Conservation (phyloP, 1,140 invertebrate species). For the Microplitis mediator region DNA sequence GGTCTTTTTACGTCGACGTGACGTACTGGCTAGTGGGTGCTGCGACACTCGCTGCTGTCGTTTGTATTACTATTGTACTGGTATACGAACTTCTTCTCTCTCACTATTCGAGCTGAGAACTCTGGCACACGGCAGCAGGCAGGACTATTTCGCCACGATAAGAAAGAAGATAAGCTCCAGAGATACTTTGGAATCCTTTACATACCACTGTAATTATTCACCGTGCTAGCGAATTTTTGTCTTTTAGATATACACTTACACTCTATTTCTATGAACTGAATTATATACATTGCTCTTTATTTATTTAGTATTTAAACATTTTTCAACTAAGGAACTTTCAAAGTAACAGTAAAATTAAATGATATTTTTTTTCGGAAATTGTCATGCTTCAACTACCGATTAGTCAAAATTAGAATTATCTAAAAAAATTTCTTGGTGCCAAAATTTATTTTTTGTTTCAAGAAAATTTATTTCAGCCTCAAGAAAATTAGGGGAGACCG, state of each 20-base stretch:
- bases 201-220: constrained; percentile 24
- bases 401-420: too few species aligned
- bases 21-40: constrained; percentile 50
- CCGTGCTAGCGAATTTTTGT: constrained; percentile 8
- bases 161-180: constrained; percentile 48
- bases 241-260: neutral
- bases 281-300: too few species aligned
- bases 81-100: neutral
- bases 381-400: too few species aligned
- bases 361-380: too few species aligned
- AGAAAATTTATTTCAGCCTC: too few species aligned
- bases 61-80: constrained; percentile 1
- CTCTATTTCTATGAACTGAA: neutral
- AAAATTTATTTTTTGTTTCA: too few species aligned
- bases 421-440: too few species aligned
- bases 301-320: too few species aligned
- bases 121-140: constrained; percentile 40
- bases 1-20: constrained; percentile 54
- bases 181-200: constrained; percentile 41
- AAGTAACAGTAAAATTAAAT: too few species aligned
- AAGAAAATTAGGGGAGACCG: too few species aligned
- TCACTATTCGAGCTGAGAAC: constrained; percentile 14
- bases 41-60: constrained; percentile 10
- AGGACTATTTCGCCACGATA: constrained; percentile 54
- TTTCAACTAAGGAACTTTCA: too few species aligned